Conservation (phyloP, 2,113 vertebrate species). For the Axis porcinus region DNA sequence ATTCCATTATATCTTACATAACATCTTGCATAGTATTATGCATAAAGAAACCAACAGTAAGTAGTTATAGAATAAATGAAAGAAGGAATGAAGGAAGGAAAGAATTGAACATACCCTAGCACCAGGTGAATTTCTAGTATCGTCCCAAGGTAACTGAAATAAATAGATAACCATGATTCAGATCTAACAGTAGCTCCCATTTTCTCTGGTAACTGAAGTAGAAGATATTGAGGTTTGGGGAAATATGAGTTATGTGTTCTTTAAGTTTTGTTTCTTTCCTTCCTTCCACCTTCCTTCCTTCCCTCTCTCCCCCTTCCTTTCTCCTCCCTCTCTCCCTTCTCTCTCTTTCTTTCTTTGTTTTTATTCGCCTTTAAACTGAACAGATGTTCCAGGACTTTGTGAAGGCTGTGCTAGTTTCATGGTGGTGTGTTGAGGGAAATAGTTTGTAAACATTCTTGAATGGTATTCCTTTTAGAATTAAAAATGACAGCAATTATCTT, state of each 20-base stretch:
- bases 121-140: not conserved
- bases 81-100: not conserved
- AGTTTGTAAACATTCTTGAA: not conserved
- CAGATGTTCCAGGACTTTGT: not conserved
- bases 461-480: slow-evolving; percentile 18
- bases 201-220: slow-evolving; percentile 5
- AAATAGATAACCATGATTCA: not conserved
- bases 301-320: not conserved
- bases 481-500: not conserved
- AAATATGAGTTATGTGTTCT: not conserved
- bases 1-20: slow-evolving; percentile 28
- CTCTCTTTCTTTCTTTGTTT: not conserved
- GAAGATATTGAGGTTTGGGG: not conserved
- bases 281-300: not conserved
- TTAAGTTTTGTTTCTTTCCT: not conserved
- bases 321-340: not conserved
- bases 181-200: not conserved
- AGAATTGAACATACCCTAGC: not conserved
- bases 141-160: not conserved
- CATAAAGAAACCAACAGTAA: slow-evolving; percentile 16
- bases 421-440: not conserved
- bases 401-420: not conserved
- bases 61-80: not conserved
- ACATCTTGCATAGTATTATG: not conserved
- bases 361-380: not conserved